Evolutionary conservation across 2,888 invertebrate genomes (phyloP).

Genomic region (Maniola hyperantus): DNA sequence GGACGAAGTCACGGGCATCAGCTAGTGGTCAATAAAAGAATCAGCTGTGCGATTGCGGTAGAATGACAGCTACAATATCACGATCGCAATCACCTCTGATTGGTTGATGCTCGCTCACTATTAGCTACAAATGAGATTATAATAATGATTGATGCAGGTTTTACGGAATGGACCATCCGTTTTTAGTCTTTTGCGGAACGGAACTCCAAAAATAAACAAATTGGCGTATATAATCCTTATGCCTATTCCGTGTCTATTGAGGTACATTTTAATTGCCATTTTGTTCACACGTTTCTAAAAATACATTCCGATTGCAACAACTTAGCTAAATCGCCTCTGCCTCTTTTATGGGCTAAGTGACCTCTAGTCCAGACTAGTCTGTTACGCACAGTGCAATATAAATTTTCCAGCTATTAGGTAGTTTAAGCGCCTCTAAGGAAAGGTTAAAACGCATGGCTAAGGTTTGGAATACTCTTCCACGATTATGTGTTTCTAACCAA

Average conservation of each 20-base stretch:
- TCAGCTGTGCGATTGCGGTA: no score
- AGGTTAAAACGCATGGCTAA: no score
- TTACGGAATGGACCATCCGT: no score
- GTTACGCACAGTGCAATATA: slow-evolving; percentile 23
- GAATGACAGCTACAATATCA: no score
- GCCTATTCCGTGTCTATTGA: slow-evolving; percentile 39
- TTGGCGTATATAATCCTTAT: slow-evolving; percentile 25
- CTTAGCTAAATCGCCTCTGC: slow-evolving; percentile 41
- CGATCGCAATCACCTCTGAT: no score
- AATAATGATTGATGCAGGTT: no score
- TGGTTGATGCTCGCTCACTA: no score
- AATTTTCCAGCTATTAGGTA: slow-evolving; percentile 18
- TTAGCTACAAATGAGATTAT: no score
- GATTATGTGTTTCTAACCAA: no score
- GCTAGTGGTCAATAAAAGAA: no score
- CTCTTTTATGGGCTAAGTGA: slow-evolving; percentile 50
- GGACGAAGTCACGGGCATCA: no score
- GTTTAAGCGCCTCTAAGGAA: slow-evolving; percentile 14
- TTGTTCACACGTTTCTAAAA: slow-evolving; percentile 59
- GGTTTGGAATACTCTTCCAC: no score
- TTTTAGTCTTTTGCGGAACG: not conserved
- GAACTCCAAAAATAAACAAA: slow-evolving; percentile 6
- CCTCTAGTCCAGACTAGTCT: slow-evolving; percentile 47
- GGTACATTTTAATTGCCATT: slow-evolving; percentile 48
- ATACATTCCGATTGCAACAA: slow-evolving; percentile 49